These are phyloP conservation scores for Masticophis lateralis DNA, from an alignment of 2,797 vertebrate species.

Conservation along the genomic window DNA sequence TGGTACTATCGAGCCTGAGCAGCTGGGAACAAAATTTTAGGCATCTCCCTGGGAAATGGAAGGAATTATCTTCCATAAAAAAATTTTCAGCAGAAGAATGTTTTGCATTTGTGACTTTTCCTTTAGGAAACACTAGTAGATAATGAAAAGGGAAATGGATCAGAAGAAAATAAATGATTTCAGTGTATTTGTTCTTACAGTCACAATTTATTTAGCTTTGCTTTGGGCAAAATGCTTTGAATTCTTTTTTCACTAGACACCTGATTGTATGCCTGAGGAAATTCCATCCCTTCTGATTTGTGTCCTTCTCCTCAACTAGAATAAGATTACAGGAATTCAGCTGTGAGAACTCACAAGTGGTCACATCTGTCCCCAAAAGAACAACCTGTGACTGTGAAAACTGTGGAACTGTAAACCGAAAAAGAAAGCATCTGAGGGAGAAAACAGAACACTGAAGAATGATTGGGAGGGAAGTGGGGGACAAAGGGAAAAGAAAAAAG, in stretches of 20 bases:
- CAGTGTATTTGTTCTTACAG: background rate
- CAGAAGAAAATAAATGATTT: background rate
- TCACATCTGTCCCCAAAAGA: background rate
- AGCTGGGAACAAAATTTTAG: constrained; percentile 31
- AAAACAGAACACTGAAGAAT: background rate
- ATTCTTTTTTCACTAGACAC: background rate
- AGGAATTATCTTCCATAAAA: constrained; percentile 41
- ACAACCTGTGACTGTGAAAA: background rate
- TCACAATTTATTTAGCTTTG: background rate
- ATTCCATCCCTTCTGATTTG: background rate
- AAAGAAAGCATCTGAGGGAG: background rate
- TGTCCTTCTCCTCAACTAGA: background rate
- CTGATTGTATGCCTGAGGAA: background rate
- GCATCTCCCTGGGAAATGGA: constrained; percentile 38
- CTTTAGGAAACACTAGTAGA: constrained; percentile 18
- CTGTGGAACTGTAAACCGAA: background rate
- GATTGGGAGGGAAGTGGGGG: background rate
- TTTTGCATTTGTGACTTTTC: constrained; percentile 17
- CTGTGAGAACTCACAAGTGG: background rate
- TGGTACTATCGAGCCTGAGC: constrained; percentile 47
- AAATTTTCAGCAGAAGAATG: constrained; percentile 28
- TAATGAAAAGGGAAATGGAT: background rate
- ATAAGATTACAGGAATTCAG: background rate
- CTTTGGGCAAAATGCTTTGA: background rate
- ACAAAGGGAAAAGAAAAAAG: background rate